These are phyloP conservation scores for Indicator maculatus DNA, from an alignment of 2,113 vertebrate genomes.

Conservation along the genomic window DNA sequence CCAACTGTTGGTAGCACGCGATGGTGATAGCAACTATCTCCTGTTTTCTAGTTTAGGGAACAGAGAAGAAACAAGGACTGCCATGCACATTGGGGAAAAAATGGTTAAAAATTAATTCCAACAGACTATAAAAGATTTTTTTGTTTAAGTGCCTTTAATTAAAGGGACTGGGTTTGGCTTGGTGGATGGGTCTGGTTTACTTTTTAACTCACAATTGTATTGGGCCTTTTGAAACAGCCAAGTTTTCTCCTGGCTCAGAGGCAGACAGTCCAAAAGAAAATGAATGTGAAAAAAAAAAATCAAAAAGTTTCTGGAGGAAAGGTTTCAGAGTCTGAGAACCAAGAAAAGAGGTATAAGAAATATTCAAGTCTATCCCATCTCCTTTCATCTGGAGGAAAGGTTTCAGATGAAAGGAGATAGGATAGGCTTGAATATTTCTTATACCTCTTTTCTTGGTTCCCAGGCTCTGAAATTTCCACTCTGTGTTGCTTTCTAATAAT, in stretches of 20 bases:
- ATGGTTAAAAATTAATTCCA: not conserved
- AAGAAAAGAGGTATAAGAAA: not conserved
- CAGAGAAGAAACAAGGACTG: not conserved
- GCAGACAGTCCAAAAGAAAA: not conserved
- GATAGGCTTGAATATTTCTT: not conserved
- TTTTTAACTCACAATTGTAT: not conserved
- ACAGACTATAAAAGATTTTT: not conserved
- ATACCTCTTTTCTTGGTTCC: not conserved
- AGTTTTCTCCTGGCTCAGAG: not conserved
- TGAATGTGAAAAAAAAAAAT: not conserved
- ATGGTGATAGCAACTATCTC: not conserved
- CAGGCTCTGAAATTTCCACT: not conserved
- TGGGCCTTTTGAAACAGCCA: not conserved
- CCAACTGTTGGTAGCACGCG: not conserved
- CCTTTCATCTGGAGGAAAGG: not conserved
- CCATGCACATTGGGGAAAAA: not conserved
- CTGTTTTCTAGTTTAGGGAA: not conserved
- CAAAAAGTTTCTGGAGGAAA: not conserved
- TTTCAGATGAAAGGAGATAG: not conserved
- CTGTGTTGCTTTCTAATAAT: not conserved
- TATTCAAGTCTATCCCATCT: not conserved
- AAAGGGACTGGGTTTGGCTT: not conserved
- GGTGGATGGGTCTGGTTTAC: not conserved
- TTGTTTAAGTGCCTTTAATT: no score
- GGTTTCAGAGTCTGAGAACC: not conserved